Evolutionary conservation across 1,140 invertebrate species (phyloP).

Genomic region (Drosophila chauvacae): DNA sequence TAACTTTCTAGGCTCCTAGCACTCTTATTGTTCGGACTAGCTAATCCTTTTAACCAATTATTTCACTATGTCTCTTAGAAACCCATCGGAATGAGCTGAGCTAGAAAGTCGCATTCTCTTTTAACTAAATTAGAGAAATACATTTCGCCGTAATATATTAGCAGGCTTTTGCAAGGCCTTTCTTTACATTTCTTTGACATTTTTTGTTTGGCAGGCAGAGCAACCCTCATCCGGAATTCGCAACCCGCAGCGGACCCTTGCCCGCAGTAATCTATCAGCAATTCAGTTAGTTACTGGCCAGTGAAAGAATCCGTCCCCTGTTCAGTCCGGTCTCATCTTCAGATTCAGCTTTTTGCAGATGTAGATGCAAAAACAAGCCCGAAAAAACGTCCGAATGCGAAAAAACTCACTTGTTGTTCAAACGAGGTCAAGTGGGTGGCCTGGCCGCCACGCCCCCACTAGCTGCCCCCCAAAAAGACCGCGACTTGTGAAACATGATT

Average conservation of each 20-base stretch:
- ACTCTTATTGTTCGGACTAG: background rate
- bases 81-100: background rate
- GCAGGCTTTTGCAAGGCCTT: constrained; percentile 5
- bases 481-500: constrained; percentile 80
- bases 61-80: background rate
- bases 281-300: constrained; percentile 45
- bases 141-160: constrained; percentile 14
- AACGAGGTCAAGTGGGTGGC: constrained; percentile 79
- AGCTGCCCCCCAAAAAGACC: constrained; percentile 3
- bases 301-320: constrained; percentile 31
- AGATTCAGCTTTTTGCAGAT: constrained; percentile 29
- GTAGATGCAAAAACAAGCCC: constrained; percentile 23
- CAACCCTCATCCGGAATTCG: constrained; percentile 15
- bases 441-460: constrained; percentile 25
- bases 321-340: constrained; percentile 45
- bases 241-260: constrained; percentile 10
- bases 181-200: constrained; percentile 23
- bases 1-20: background rate
- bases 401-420: constrained; percentile 73
- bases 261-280: constrained; percentile 24
- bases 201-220: constrained; percentile 3
- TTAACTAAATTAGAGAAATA: constrained; percentile 19
- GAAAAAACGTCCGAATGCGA: constrained; percentile 23
- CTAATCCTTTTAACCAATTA: background rate
- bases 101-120: background rate